Conservation (phyloP, 2,797 vertebrate species). For the Carapus acus region DNA sequence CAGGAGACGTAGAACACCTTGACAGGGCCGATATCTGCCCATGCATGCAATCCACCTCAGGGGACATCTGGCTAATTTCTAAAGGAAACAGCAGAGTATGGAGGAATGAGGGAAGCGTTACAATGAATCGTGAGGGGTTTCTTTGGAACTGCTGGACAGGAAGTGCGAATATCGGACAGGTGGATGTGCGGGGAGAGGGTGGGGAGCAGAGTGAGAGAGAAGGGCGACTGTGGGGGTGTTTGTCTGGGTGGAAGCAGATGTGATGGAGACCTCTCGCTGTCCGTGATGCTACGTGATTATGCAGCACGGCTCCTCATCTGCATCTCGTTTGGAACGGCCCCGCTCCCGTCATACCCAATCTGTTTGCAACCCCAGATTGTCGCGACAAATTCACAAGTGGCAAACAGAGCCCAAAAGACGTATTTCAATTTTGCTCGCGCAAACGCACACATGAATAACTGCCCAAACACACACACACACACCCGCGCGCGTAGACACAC, state of each 20-base stretch:
- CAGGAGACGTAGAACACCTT: constrained; percentile 55
- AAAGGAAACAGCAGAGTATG: constrained; percentile 66
- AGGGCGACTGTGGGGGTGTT: constrained; percentile 14
- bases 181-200: constrained; percentile 37
- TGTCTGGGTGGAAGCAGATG: constrained; percentile 45
- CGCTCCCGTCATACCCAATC: constrained; percentile 24
- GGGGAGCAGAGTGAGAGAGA: constrained; percentile 14
- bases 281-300: constrained; percentile 48
- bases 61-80: constrained; percentile 70
- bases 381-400: constrained; percentile 28
- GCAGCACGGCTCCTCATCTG: constrained; percentile 54
- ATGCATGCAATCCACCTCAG: constrained; percentile 58
- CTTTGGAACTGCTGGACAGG: constrained; percentile 46
- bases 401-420: constrained; percentile 10
- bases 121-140: constrained; percentile 46
- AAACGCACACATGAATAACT: too few species aligned
- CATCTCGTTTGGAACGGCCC: constrained; percentile 51
- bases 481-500: constrained; percentile 2
- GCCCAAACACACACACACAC: neutral
- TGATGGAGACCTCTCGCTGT: constrained; percentile 35
- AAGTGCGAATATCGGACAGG: constrained; percentile 36
- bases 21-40: constrained; percentile 66
- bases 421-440: constrained; percentile 12
- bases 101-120: constrained; percentile 52
- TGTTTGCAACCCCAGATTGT: constrained; percentile 33